A percentile compares a stretch with the other conserved stretches of the same genome.
Conservation (phyloP, 2,797 vertebrate genomes). For the Tarsius wallacei region DNA sequence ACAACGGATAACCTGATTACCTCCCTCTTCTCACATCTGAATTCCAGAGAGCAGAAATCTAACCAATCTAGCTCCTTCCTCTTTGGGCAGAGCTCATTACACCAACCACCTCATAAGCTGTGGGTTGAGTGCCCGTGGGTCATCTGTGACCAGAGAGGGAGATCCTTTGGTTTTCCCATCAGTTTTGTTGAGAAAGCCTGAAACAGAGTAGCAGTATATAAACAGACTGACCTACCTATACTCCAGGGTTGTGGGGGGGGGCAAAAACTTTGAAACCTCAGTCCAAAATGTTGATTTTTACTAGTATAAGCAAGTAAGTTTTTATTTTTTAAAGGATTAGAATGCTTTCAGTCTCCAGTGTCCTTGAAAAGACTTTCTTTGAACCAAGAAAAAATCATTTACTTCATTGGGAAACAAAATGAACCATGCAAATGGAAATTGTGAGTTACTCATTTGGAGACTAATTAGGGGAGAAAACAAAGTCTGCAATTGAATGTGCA, state of each 20-base stretch:
- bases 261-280: not conserved
- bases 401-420: constrained; percentile 81
- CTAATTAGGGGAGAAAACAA: constrained; percentile 72
- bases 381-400: constrained; percentile 78
- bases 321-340: constrained; percentile 58
- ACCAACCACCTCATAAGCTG: not conserved
- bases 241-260: accelerated
- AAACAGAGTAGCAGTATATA: not conserved
- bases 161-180: accelerated
- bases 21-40: accelerated
- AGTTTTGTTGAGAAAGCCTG: not conserved
- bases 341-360: constrained; percentile 28
- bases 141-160: not conserved
- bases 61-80: not conserved
- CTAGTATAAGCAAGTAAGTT: constrained; percentile 7
- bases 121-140: not conserved
- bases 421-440: constrained; percentile 82
- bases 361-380: constrained; percentile 81
- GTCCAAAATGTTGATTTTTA: not conserved
- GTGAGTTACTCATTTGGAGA: constrained; percentile 79
- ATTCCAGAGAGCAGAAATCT: not conserved
- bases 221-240: not conserved
- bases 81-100: not conserved
- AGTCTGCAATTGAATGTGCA: constrained; percentile 56
- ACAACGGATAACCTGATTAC: not conserved